These are phyloP conservation scores for Drepana arcuata DNA, from an alignment of 1,140 invertebrate species.

Conservation along the genomic window DNA sequence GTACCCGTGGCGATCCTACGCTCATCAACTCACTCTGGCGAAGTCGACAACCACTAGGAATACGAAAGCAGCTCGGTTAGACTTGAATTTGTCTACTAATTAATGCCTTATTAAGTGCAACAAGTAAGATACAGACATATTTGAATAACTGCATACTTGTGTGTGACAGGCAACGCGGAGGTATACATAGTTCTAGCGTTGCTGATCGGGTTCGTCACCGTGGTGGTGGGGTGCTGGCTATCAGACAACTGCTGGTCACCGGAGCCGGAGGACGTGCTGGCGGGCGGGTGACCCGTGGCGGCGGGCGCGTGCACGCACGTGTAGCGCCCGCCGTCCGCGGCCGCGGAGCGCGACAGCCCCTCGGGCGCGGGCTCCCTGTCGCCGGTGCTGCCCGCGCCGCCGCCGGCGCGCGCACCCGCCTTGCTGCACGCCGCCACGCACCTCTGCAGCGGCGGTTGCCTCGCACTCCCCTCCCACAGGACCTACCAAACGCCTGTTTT, in stretches of 20 bases:
- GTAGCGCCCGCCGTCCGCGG: conserved; percentile 64
- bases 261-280: conserved; percentile 77
- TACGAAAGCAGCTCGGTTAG: conserved; percentile 76
- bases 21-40: conserved; percentile 79
- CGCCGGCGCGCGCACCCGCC: conserved; percentile 33
- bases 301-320: conserved; percentile 71
- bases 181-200: conserved; percentile 81
- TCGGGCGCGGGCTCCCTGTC: conserved; percentile 42
- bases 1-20: conserved; percentile 76
- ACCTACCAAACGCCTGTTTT: conserved; percentile 29
- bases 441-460: conserved; percentile 45
- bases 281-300: conserved; percentile 77
- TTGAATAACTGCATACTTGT: too few species aligned
- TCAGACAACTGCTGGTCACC: conserved; percentile 84
- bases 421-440: conserved; percentile 44
- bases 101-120: too few species aligned
- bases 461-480: conserved; percentile 37
- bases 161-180: conserved; percentile 76
- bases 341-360: conserved; percentile 34
- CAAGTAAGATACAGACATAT: too few species aligned
- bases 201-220: conserved; percentile 79
- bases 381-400: conserved; percentile 42
- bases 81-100: too few species aligned
- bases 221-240: conserved; percentile 81
- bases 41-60: conserved; percentile 79